Evolutionary conservation across 2,888 invertebrate species (phyloP).

Genomic region (Phengaris arion): DNA sequence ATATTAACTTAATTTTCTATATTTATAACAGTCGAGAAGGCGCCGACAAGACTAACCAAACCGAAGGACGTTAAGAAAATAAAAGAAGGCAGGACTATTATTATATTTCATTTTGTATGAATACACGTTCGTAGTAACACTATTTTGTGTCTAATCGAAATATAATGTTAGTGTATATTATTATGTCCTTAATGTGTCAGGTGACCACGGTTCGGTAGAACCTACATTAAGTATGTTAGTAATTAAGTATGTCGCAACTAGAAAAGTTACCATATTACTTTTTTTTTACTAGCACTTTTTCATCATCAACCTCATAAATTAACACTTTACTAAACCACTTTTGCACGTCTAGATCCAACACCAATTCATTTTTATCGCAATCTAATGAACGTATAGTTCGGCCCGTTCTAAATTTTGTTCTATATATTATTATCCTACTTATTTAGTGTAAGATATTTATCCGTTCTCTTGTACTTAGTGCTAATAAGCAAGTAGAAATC

Average conservation of each 20-base stretch:
- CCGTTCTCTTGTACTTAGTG: background rate
- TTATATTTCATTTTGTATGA: conserved; percentile 26
- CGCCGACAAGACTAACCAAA: conserved; percentile 47
- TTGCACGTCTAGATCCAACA: background rate
- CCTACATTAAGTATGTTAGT: background rate
- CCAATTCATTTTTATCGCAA: background rate
- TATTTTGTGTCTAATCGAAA: conserved; percentile 15
- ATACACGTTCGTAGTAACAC: conserved; percentile 33
- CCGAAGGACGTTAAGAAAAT: conserved; percentile 46
- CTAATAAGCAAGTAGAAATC: background rate
- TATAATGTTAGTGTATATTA: background rate
- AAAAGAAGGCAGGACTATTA: conserved; percentile 59
- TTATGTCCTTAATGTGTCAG: background rate
- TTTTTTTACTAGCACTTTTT: background rate
- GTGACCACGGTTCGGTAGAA: background rate
- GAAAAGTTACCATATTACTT: background rate
- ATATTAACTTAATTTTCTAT: conserved; percentile 27
- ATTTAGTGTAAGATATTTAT: background rate
- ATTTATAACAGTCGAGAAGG: conserved; percentile 60
- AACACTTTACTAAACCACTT: conserved; percentile 17
- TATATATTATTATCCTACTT: background rate
- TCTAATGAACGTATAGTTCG: background rate
- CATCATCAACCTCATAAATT: conserved; percentile 1
- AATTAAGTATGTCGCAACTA: background rate
- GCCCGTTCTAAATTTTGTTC: background rate